Evolutionary conservation across 2,888 invertebrate species (phyloP).

Genomic region (Myopa testacea): DNA sequence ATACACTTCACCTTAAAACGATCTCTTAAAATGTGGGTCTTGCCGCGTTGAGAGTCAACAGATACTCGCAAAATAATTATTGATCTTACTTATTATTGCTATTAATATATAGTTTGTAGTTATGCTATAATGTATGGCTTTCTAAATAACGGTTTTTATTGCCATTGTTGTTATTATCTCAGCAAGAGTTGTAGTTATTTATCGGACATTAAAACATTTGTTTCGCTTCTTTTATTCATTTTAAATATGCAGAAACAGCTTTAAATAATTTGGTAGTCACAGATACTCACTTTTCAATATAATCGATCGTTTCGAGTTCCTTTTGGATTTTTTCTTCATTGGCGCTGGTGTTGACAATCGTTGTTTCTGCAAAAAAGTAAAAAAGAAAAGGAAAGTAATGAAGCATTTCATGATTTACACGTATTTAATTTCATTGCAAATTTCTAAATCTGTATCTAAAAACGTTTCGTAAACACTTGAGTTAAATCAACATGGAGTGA

Average conservation of each 20-base stretch:
- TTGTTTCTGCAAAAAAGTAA: conserved; percentile 56
- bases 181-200: neutral
- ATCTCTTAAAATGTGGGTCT: neutral
- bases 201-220: neutral
- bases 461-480: no score
- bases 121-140: neutral
- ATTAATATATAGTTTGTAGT: no score
- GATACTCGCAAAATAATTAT: neutral
- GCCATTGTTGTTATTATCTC: conserved; percentile 6
- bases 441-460: no score
- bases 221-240: neutral
- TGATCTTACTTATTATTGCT: neutral
- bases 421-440: no score
- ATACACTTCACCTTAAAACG: neutral
- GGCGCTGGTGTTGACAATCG: conserved; percentile 56
- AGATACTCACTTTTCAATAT: conserved; percentile 64
- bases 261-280: neutral
- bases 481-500: no score
- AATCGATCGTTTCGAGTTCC: conserved; percentile 65
- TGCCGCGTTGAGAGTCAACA: neutral
- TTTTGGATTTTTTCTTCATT: conserved; percentile 64
- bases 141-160: neutral
- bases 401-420: no score
- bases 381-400: neutral
- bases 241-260: no score